A percentile compares a stretch with the other conserved stretches of the same genome.
Conservation (phyloP, 53 echinoderm and acorn worm genomes). For the Paracentrotus lividus region DNA sequence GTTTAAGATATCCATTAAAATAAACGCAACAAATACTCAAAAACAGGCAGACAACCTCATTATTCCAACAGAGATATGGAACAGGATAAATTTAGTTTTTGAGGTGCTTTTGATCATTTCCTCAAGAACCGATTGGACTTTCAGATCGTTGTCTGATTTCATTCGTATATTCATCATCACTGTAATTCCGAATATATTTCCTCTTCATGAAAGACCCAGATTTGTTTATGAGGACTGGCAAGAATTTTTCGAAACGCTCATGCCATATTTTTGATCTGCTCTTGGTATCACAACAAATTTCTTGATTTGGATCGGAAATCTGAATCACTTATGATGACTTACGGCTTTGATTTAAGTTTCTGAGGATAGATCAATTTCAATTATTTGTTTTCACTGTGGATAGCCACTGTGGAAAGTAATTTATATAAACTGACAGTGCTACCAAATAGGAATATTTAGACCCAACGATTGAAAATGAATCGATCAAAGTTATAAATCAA, state of each 20-base stretch:
- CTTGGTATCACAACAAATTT: not conserved
- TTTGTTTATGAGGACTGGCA: not conserved
- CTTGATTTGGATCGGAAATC: not conserved
- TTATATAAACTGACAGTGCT: too few species aligned
- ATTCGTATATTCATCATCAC: not conserved
- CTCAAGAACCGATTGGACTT: not conserved
- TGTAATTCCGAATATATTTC: slow-evolving; percentile 1
- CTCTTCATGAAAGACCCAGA: not conserved
- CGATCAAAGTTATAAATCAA: too few species aligned
- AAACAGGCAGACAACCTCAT: too few species aligned
- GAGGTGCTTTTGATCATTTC: not conserved
- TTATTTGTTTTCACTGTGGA: not conserved
- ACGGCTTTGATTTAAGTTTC: not conserved
- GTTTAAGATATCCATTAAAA: too few species aligned
- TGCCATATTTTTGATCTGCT: not conserved
- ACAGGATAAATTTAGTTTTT: not conserved
- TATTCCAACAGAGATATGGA: not conserved
- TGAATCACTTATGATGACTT: not conserved
- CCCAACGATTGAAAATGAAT: too few species aligned
- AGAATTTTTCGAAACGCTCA: not conserved
- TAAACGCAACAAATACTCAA: too few species aligned
- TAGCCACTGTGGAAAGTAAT: too few species aligned
- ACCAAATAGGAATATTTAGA: too few species aligned
- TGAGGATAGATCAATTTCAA: not conserved
- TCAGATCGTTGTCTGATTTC: not conserved